These are phyloP conservation scores for Hemicordylus capensis DNA, from an alignment of 2,113 vertebrate species.

Conservation along the genomic window DNA sequence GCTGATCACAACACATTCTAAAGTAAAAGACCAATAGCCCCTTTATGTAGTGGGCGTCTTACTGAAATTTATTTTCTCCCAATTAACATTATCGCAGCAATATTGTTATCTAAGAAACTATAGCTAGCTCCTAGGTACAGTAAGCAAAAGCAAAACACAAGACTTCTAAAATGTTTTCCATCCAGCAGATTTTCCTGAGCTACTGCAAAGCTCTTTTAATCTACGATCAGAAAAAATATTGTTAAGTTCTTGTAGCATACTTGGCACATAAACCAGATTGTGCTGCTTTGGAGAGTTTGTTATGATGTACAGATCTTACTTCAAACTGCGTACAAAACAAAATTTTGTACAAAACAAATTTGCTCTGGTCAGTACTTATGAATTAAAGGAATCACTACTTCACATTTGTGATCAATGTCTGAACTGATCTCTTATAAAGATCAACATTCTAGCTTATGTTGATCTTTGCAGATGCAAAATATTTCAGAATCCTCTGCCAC, in stretches of 20 bases:
- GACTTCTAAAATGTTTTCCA: constrained; percentile 16
- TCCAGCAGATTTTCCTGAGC: background rate
- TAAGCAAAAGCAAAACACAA: constrained; percentile 13
- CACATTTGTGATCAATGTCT: background rate
- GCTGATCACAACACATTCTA: constrained; percentile 7
- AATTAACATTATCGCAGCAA: constrained; percentile 25
- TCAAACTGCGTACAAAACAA: background rate
- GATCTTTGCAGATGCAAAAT: background rate
- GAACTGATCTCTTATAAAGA: background rate
- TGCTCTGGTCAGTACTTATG: background rate
- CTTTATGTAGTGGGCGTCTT: background rate
- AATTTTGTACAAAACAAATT: background rate
- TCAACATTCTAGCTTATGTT: constrained; percentile 27
- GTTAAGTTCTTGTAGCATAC: constrained; percentile 48
- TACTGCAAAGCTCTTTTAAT: constrained; percentile 54
- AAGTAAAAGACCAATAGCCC: constrained; percentile 12
- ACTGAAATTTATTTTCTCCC: background rate
- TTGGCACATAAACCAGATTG: constrained; percentile 50
- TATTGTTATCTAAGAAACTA: constrained; percentile 1
- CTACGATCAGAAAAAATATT: constrained; percentile 64
- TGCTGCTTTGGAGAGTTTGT: constrained; percentile 47
- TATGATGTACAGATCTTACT: background rate
- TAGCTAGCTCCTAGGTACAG: constrained; percentile 6
- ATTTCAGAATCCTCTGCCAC: background rate
- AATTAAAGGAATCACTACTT: background rate